phyloP scores from a whole-genome alignment of 2,888 invertebrate genomes.

The Oeneis ivallda region DNA sequence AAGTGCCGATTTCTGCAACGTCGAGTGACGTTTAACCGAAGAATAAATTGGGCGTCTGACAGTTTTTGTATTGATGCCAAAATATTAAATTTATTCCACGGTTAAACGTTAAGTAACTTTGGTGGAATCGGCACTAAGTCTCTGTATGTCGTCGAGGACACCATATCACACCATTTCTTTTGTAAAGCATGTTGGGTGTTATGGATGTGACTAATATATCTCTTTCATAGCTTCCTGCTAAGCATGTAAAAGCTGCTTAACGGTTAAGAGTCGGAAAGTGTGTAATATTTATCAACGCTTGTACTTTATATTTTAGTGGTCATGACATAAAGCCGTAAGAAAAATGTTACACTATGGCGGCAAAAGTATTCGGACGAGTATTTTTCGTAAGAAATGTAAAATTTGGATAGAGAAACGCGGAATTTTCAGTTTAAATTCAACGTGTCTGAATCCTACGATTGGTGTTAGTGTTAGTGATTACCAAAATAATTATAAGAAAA shows the following conservation, averaged over 20 bases:
- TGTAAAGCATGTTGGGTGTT: not conserved
- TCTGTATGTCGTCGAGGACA: not conserved
- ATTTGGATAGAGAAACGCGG: not conserved
- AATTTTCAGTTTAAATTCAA: too few relatives aligned
- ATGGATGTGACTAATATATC: slow-evolving; percentile 9
- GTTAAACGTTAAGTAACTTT: too few relatives aligned
- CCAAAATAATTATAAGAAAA: too few relatives aligned
- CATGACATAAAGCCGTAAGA: not conserved
- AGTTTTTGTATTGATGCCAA: too few relatives aligned
- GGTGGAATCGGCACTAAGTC: too few relatives aligned
- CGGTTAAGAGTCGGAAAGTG: slow-evolving; percentile 1
- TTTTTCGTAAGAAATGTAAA: not conserved
- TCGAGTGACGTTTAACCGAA: too few relatives aligned
- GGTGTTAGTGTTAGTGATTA: too few relatives aligned
- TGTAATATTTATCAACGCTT: slow-evolving; percentile 3
- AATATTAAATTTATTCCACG: too few relatives aligned
- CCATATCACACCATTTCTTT: not conserved
- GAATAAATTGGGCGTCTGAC: too few relatives aligned
- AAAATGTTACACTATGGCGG: not conserved
- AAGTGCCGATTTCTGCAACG: too few relatives aligned
- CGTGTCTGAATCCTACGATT: too few relatives aligned
- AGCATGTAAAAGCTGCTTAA: too few relatives aligned
- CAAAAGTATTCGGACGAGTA: not conserved
- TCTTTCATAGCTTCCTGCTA: slow-evolving; percentile 5
- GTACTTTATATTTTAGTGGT: not conserved